Evolutionary conservation across 2,113 vertebrate species (phyloP).

Genomic region (Puffinus mauretanicus): DNA sequence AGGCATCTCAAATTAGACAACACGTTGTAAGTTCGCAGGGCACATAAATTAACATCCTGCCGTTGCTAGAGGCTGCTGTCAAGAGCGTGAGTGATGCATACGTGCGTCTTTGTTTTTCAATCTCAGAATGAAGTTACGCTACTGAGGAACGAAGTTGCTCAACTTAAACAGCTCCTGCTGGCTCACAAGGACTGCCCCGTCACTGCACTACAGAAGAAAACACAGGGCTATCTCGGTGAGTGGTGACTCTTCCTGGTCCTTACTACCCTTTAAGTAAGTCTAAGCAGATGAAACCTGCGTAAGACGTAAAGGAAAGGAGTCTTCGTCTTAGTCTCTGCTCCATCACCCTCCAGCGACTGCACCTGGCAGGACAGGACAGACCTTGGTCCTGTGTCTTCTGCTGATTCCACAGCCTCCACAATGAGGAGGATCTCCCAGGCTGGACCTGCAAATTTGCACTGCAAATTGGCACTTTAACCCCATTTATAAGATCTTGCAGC

Average conservation of each 20-base stretch:
- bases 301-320: background rate
- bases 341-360: background rate
- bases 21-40: accelerated
- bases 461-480: accelerated
- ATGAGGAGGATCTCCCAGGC: background rate
- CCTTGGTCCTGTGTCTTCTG: background rate
- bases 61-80: background rate
- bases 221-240: constrained; percentile 82
- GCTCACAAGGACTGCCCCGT: constrained; percentile 99
- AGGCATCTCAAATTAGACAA: background rate
- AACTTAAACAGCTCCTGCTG: constrained; percentile 95
- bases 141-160: constrained; percentile 94
- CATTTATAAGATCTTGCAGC: accelerated
- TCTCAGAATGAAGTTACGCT: constrained; percentile 89
- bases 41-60: accelerated
- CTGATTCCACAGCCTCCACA: accelerated
- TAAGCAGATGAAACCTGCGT: background rate
- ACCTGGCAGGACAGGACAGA: background rate
- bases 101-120: background rate
- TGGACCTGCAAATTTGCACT: background rate
- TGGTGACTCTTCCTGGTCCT: background rate
- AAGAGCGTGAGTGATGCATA: background rate
- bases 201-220: constrained; percentile 95
- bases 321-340: background rate
- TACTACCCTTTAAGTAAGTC: accelerated